A percentile compares a stretch with the other conserved stretches of the same genome.
Conservation (phyloP, 2,797 vertebrate genomes). For the Melopsittacus undulatus region DNA sequence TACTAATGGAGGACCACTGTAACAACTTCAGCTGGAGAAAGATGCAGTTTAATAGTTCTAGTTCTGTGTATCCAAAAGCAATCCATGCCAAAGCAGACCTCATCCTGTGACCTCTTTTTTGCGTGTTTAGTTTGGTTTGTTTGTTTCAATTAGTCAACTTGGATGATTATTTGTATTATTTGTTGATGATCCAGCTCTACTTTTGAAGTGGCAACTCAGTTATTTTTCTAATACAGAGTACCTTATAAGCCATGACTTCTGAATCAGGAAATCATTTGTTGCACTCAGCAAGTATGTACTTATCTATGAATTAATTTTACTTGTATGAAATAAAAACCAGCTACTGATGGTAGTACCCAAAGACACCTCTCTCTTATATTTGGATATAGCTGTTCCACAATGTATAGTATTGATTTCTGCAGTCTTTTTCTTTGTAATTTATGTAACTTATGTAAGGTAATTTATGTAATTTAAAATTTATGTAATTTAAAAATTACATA, state of each 20-base stretch:
- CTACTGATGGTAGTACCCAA: background rate
- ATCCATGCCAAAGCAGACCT: background rate
- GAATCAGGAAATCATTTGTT: background rate
- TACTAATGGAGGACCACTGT: background rate
- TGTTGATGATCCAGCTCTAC: background rate
- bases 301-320: background rate
- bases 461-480: too few relatives aligned
- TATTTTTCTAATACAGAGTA: background rate
- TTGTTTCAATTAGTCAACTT: background rate
- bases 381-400: background rate
- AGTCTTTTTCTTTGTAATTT: background rate
- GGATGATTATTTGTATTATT: background rate
- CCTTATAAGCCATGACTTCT: background rate
- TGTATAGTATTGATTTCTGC: background rate
- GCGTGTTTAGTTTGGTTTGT: background rate
- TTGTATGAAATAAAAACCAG: background rate
- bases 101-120: background rate
- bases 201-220: background rate
- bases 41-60: background rate
- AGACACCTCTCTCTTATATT: background rate
- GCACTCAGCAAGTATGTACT: background rate
- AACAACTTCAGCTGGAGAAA: background rate
- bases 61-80: background rate
- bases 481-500: background rate
- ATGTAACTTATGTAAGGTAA: too few relatives aligned